Evolutionary conservation across 2,888 invertebrate genomes (phyloP).

Genomic region (Euzetes globulus): DNA sequence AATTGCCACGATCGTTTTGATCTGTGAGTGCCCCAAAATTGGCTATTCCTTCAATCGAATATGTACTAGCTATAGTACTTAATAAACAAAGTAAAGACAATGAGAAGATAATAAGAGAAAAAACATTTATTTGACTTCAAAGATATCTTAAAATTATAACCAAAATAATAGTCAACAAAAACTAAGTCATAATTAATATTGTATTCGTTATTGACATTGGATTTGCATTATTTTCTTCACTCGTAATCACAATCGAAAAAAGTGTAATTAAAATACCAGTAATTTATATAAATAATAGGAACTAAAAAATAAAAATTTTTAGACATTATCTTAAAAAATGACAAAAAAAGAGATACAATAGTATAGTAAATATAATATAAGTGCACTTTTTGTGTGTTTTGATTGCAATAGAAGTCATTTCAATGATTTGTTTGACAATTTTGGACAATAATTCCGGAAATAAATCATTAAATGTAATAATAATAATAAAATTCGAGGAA

Average conservation of each 20-base stretch:
- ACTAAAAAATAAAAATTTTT: constrained; percentile 3
- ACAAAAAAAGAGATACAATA: background rate
- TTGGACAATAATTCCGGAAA: background rate
- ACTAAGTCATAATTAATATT: constrained; percentile 16
- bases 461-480: background rate
- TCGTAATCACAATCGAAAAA: constrained; percentile 13
- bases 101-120: background rate
- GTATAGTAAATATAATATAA: background rate
- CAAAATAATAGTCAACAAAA: constrained; percentile 8
- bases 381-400: constrained; percentile 12
- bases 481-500: background rate
- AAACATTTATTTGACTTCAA: constrained; percentile 12
- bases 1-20: too few relatives aligned
- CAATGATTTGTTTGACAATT: background rate
- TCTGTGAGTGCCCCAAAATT: too few relatives aligned
- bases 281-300: constrained; percentile 12
- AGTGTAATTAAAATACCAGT: background rate
- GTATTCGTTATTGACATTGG: constrained; percentile 18
- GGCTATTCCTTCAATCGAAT: too few relatives aligned
- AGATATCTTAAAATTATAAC: background rate
- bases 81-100: too few relatives aligned
- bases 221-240: constrained; percentile 3
- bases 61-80: too few relatives aligned
- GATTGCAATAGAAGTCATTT: background rate
- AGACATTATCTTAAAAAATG: background rate